Conservation (phyloP, 2,113 vertebrate species). For the Motacilla alba region DNA sequence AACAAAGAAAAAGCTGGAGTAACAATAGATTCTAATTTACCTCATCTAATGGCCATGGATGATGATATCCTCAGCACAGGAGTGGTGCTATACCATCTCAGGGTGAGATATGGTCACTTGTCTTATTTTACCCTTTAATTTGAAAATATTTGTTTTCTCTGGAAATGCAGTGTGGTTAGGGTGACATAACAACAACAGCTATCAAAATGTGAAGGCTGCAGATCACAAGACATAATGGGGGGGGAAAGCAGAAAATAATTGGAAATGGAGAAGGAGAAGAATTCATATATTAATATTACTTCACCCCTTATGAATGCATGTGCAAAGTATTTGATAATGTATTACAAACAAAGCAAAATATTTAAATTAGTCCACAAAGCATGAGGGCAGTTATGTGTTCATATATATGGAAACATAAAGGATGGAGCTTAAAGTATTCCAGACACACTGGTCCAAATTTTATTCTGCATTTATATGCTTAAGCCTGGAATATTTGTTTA, state of each 20-base stretch:
- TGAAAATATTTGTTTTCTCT: not conserved
- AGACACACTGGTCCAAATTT: not conserved
- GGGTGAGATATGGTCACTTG: conserved; percentile 73
- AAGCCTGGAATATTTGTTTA: not conserved
- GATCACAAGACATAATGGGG: not conserved
- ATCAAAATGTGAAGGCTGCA: not conserved
- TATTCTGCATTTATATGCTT: not conserved
- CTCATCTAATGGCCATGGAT: conserved; percentile 89
- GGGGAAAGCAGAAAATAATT: not conserved
- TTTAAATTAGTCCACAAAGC: not conserved
- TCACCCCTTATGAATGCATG: not conserved
- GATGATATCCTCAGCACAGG: conserved; percentile 93
- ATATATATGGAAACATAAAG: not conserved
- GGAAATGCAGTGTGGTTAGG: not conserved
- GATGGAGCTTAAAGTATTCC: not conserved
- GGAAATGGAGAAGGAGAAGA: not conserved
- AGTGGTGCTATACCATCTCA: conserved; percentile 92
- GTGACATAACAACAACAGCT: not conserved
- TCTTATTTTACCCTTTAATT: not conserved
- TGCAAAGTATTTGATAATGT: not conserved
- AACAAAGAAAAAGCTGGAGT: conserved; percentile 86
- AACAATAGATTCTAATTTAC: conserved; percentile 85
- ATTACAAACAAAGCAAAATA: not conserved
- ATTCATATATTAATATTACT: not conserved
- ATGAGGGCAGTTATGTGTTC: accelerated